A percentile compares a stretch with the other conserved stretches of the same genome.
These are phyloP conservation scores for Caerostris extrusa DNA, from an alignment of 1,140 invertebrate genomes.

Conservation along the genomic window DNA sequence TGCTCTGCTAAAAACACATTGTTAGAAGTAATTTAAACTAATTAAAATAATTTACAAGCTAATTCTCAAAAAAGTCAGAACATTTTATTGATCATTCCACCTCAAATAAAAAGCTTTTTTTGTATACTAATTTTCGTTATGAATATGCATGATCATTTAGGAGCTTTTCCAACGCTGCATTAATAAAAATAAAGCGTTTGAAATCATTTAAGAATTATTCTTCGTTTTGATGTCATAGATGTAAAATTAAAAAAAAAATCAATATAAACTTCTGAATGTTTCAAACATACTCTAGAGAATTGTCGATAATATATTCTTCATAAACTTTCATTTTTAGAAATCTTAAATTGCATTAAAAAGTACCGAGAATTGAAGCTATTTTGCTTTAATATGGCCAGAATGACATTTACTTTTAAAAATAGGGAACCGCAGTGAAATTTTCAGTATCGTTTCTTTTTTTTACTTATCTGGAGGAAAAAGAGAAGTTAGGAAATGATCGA, in stretches of 20 bases:
- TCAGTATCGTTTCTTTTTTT: neutral
- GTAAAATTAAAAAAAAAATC: neutral
- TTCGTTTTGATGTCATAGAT: neutral
- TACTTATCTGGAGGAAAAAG: neutral
- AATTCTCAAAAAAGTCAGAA: no score
- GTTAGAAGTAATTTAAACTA: no score
- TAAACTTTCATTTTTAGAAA: neutral
- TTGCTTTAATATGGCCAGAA: neutral
- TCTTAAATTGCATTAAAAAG: constrained; percentile 33
- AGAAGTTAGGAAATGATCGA: neutral
- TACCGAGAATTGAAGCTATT: neutral
- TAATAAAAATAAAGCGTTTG: neutral
- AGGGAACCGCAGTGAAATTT: neutral
- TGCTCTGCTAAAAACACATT: no score
- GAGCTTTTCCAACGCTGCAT: neutral
- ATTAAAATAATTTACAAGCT: no score
- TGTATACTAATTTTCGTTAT: neutral
- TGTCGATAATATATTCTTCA: constrained; percentile 23
- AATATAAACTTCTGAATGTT: neutral
- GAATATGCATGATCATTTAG: neutral
- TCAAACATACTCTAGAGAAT: neutral
- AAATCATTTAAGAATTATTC: neutral
- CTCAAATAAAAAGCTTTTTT: neutral
- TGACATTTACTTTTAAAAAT: neutral
- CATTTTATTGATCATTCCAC: neutral